These are phyloP conservation scores for Craniophora ligustri DNA, from an alignment of 2,888 invertebrate genomes.

Conservation along the genomic window DNA sequence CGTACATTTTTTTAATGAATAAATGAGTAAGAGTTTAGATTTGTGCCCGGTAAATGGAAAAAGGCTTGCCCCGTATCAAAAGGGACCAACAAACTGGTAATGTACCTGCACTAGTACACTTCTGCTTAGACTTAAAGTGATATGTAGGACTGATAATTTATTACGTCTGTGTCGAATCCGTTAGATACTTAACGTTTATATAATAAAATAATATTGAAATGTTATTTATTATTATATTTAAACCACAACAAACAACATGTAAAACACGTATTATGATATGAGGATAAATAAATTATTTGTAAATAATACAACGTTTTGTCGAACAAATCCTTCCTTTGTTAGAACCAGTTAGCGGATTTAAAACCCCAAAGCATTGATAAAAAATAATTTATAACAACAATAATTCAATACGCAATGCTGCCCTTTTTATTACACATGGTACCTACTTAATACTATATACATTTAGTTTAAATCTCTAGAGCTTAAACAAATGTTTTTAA, in stretches of 20 bases:
- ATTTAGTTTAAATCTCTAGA: constrained; percentile 49
- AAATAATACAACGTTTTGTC: constrained; percentile 56
- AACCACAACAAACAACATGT: constrained; percentile 20
- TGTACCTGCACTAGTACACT: background rate
- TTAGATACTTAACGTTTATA: no score
- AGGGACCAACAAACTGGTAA: no score
- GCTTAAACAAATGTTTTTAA: constrained; percentile 57
- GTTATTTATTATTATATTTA: background rate
- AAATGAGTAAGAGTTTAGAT: no score
- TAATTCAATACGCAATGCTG: constrained; percentile 67
- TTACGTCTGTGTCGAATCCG: no score
- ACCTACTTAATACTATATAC: constrained; percentile 53
- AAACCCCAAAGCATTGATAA: constrained; percentile 59
- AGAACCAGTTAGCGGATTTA: constrained; percentile 59
- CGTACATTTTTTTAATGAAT: no score
- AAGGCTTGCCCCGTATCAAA: no score
- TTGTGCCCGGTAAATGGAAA: no score
- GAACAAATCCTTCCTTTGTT: constrained; percentile 63
- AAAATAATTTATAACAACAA: constrained; percentile 67
- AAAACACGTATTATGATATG: constrained; percentile 16
- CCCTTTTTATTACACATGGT: constrained; percentile 33
- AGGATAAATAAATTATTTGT: constrained; percentile 27
- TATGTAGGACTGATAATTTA: no score
- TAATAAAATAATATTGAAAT: background rate
- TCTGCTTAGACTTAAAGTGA: no score